These are phyloP conservation scores for Callosobruchus maculatus DNA, from an alignment of 2,888 invertebrate genomes.

Conservation along the genomic window DNA sequence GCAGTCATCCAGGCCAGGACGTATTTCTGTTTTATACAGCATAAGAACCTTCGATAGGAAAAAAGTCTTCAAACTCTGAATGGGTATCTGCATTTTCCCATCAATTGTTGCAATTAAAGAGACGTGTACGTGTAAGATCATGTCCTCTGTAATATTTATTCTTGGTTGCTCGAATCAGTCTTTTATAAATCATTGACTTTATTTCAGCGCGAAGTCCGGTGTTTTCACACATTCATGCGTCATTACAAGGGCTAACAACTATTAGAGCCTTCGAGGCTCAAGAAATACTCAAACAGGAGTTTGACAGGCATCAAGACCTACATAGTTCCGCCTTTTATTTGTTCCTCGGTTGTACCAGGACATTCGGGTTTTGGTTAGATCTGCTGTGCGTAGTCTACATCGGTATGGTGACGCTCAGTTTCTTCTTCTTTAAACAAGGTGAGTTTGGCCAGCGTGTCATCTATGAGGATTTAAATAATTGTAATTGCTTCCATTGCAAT, in stretches of 20 bases:
- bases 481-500: no score
- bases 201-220: slow-evolving; percentile 71
- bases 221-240: slow-evolving; percentile 71
- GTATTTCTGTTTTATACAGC: no score
- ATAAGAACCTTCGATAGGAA: no score
- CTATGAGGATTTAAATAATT: not conserved
- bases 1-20: no score
- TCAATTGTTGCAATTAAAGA: no score
- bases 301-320: slow-evolving; percentile 61
- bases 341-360: slow-evolving; percentile 60
- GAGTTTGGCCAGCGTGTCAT: slow-evolving; percentile 3
- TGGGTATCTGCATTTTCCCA: no score
- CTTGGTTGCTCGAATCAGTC: not conserved
- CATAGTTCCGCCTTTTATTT: slow-evolving; percentile 75
- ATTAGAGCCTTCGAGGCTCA: slow-evolving; percentile 70
- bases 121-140: no score
- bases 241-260: slow-evolving; percentile 72
- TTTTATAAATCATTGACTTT: not conserved
- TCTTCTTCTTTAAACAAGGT: slow-evolving; percentile 34
- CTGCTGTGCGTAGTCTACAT: slow-evolving; percentile 34
- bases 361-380: slow-evolving; percentile 71
- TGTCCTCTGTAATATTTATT: no score
- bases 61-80: no score
- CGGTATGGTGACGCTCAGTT: slow-evolving; percentile 34
- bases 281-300: slow-evolving; percentile 59